Evolutionary conservation across 2,113 vertebrate species (phyloP).

Genomic region (Calidris pugnax): DNA sequence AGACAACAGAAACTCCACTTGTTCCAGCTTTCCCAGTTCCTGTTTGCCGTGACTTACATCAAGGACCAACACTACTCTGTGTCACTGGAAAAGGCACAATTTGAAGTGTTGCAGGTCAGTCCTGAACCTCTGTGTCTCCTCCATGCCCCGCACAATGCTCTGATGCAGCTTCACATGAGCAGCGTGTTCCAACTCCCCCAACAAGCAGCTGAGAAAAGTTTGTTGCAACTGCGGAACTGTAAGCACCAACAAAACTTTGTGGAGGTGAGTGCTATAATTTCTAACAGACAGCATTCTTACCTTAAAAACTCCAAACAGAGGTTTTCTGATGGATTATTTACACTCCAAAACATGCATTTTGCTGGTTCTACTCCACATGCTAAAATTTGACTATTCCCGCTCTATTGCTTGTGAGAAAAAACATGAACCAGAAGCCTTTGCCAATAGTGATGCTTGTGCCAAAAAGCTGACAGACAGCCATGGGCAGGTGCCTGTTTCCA

Average conservation of each 20-base stretch:
- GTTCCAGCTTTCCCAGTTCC: not conserved
- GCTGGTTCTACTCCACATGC: not conserved
- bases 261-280: not conserved
- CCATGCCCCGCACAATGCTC: rapidly evolving
- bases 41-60: not conserved
- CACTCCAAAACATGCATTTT: not conserved
- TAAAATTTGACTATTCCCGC: not conserved
- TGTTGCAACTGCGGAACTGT: not conserved
- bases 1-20: not conserved
- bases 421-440: not conserved
- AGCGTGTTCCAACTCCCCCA: not conserved
- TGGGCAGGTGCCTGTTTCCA: not conserved
- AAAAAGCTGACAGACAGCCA: not conserved
- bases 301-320: not conserved
- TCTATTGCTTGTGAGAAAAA: not conserved
- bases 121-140: rapidly evolving
- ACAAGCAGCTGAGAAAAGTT: not conserved
- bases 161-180: not conserved
- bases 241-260: not conserved
- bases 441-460: not conserved
- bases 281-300: not conserved
- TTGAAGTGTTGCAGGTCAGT: rapidly evolving
- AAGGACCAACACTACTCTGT: not conserved
- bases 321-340: not conserved
- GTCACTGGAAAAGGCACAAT: not conserved